A percentile compares a stretch with the other conserved stretches of the same genome.
These are phyloP conservation scores for Halcyon smyrnensis DNA, from an alignment of 2,797 vertebrate genomes.

Conservation along the genomic window DNA sequence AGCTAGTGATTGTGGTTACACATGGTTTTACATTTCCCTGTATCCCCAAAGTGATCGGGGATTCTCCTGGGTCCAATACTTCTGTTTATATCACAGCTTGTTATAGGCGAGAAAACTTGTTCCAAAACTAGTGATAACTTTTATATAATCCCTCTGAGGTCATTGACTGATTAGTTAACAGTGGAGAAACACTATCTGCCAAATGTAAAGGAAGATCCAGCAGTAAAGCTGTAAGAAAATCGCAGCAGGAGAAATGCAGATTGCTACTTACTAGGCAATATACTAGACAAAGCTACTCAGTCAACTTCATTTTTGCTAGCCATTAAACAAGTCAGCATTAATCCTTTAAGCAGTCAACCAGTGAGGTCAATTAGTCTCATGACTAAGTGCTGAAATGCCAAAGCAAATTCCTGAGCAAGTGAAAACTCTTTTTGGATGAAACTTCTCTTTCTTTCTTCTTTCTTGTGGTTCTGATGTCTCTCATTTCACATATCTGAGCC, in stretches of 20 bases:
- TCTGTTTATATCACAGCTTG: not conserved
- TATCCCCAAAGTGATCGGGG: not conserved
- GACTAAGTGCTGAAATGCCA: constrained; percentile 21
- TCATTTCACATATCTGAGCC: not conserved
- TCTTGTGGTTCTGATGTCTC: constrained; percentile 16
- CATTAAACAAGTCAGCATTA: not conserved
- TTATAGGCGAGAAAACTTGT: not conserved
- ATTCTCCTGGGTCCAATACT: not conserved
- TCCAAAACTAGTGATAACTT: not conserved
- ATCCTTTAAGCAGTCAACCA: not conserved
- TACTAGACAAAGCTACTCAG: not conserved
- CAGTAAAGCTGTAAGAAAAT: not conserved
- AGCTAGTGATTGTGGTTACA: not conserved
- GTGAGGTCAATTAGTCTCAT: not conserved
- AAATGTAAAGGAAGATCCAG: not conserved
- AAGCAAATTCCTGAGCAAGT: constrained; percentile 3
- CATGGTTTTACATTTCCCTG: not conserved
- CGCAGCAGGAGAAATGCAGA: not conserved
- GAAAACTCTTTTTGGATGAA: constrained; percentile 14
- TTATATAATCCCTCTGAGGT: not conserved
- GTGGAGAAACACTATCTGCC: not conserved
- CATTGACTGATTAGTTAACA: not conserved
- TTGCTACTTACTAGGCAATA: not conserved
- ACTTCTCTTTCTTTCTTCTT: not conserved
- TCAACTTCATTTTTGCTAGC: not conserved